Percentiles rank a stretch among this genome's conserved stretches.
phyloP scores from a whole-genome alignment of 2,797 vertebrate species.

The Crocodylus rhombifer region DNA sequence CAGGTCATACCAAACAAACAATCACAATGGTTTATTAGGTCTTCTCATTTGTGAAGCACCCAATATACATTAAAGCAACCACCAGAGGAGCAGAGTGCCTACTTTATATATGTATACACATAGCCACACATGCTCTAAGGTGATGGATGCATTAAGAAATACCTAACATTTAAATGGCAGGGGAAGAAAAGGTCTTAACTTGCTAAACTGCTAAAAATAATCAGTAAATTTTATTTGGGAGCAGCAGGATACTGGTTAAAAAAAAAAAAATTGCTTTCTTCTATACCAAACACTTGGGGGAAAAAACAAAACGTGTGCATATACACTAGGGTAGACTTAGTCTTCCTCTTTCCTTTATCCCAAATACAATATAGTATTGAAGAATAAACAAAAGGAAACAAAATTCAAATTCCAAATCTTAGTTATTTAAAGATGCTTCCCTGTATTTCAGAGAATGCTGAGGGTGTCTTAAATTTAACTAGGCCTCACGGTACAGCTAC shows the following conservation, averaged over 20 bases:
- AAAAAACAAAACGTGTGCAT: not conserved
- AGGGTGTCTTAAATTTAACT: not conserved
- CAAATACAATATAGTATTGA: not conserved
- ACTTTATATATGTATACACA: not conserved
- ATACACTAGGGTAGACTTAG: not conserved
- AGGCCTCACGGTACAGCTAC: not conserved
- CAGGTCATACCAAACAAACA: not conserved
- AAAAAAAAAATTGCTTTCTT: not conserved
- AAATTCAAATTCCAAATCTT: not conserved
- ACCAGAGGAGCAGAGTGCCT: not conserved
- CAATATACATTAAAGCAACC: not conserved
- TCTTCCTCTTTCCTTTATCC: not conserved
- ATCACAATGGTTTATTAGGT: not conserved
- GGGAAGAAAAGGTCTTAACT: not conserved
- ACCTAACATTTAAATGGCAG: not conserved
- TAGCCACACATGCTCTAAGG: not conserved
- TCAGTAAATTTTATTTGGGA: not conserved
- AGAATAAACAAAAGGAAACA: not conserved
- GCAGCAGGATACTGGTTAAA: not conserved
- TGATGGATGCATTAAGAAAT: not conserved
- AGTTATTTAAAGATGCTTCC: not conserved
- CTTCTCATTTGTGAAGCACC: not conserved
- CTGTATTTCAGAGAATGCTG: not conserved
- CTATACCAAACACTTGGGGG: not conserved
- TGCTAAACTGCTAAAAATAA: not conserved